A percentile compares a stretch with the other conserved stretches of the same genome.
Conservation (phyloP, 1,140 invertebrate species). For the Bilobella aurantiaca region DNA sequence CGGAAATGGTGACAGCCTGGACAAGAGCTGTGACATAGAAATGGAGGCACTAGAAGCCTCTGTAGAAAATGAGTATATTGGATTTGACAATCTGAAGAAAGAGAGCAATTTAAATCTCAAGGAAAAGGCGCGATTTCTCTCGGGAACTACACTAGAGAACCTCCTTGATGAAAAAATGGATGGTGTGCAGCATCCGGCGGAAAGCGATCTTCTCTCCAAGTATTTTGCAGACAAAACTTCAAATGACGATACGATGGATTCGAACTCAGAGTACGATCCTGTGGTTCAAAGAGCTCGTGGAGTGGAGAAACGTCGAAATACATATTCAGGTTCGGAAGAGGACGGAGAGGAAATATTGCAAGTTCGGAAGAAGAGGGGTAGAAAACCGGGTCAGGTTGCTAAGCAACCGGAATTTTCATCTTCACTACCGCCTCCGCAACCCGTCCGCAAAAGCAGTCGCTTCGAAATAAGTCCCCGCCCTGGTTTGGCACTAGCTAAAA, state of each 20-base stretch:
- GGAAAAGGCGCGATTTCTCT: too few species aligned
- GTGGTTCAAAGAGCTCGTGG: neutral
- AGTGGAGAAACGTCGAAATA: neutral
- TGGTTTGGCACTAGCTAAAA: neutral
- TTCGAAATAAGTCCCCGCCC: neutral
- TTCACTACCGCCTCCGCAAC: neutral
- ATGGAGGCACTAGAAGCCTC: neutral
- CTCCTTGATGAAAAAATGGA: too few species aligned
- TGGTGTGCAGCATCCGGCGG: too few species aligned
- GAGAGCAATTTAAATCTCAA: too few species aligned
- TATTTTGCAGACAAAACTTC: neutral
- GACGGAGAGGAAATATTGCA: neutral
- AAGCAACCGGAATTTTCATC: neutral
- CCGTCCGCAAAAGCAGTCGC: neutral
- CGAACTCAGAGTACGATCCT: slow-evolving; percentile 3
- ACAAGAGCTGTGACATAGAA: neutral
- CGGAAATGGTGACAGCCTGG: too few species aligned
- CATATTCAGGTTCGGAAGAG: neutral
- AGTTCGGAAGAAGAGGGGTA: neutral
- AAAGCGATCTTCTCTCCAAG: neutral
- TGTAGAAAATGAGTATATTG: neutral
- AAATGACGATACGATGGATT: neutral
- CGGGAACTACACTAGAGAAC: too few species aligned
- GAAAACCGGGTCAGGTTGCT: neutral
- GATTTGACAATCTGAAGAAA: neutral